These are phyloP conservation scores for Brachionus manjavacas DNA, from an alignment of 1,140 invertebrate species.

Conservation along the genomic window DNA sequence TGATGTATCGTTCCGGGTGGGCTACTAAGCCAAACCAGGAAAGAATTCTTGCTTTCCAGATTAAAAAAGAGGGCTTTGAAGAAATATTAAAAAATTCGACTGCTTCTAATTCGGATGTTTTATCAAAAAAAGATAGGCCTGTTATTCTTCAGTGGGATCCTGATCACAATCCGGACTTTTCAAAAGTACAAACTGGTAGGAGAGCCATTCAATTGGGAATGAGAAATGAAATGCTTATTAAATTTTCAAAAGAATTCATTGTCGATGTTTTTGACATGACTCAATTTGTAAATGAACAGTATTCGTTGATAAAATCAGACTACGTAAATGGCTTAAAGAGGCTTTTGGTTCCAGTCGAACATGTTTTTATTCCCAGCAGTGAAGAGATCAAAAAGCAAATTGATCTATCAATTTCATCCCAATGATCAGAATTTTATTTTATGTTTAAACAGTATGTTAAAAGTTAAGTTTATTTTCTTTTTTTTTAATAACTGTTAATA, in stretches of 20 bases:
- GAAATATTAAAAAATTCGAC: conserved; percentile 47
- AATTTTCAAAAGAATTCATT: conserved; percentile 47
- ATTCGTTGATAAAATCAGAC: neutral
- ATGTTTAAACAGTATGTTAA: too few relatives aligned
- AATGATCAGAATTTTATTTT: too few relatives aligned
- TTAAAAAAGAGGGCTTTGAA: conserved; percentile 49
- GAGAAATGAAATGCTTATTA: conserved; percentile 48
- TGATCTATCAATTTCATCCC: neutral
- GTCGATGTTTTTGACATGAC: conserved; percentile 49
- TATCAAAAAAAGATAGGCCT: conserved; percentile 43
- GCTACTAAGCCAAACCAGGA: conserved; percentile 51
- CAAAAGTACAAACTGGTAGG: conserved; percentile 46
- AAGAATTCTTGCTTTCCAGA: conserved; percentile 49
- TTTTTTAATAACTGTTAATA: too few relatives aligned
- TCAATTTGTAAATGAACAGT: conserved; percentile 47
- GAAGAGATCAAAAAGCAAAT: neutral
- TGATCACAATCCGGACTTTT: conserved; percentile 48
- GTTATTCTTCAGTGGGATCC: conserved; percentile 56
- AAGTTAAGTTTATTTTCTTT: too few relatives aligned
- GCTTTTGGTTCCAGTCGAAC: neutral
- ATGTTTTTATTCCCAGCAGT: neutral
- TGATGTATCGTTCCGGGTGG: conserved; percentile 56
- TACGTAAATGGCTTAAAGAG: neutral
- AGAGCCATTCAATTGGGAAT: conserved; percentile 54
- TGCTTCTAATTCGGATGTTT: conserved; percentile 44